Percentiles rank a stretch among this genome's conserved stretches.
These are phyloP conservation scores for Carollia perspicillata DNA, from an alignment of 2,113 vertebrate genomes.

Conservation along the genomic window DNA sequence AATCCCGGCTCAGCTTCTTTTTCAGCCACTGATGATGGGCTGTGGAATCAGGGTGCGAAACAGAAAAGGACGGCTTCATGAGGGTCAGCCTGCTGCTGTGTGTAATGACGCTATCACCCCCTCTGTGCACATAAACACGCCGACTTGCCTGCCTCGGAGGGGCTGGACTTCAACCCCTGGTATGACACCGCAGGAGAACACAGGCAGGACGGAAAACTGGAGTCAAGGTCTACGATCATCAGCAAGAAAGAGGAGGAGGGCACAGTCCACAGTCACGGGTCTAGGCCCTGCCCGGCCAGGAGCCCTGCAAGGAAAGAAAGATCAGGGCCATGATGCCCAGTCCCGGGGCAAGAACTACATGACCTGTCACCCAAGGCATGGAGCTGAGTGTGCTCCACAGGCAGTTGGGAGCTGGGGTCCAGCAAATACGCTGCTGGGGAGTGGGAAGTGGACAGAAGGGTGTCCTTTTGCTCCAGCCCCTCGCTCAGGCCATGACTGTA, in stretches of 20 bases:
- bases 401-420: background rate
- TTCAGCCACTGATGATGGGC: no score
- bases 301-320: background rate
- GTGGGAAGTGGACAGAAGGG: fast-evolving
- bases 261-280: fast-evolving
- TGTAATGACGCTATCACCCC: fast-evolving
- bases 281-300: fast-evolving
- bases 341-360: background rate
- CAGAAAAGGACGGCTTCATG: fast-evolving
- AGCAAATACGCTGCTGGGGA: background rate
- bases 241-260: background rate
- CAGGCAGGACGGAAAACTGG: background rate
- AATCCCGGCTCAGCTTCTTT: fast-evolving
- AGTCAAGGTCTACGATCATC: background rate
- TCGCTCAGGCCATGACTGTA: background rate
- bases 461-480: no score
- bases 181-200: no score
- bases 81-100: no score
- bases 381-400: background rate
- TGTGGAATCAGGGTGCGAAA: background rate
- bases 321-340: fast-evolving
- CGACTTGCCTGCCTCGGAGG: background rate
- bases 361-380: background rate
- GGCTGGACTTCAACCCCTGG: background rate
- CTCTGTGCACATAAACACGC: background rate